Evolutionary conservation across 2,113 vertebrate genomes (phyloP).

Genomic region (Tupaia chinensis): DNA sequence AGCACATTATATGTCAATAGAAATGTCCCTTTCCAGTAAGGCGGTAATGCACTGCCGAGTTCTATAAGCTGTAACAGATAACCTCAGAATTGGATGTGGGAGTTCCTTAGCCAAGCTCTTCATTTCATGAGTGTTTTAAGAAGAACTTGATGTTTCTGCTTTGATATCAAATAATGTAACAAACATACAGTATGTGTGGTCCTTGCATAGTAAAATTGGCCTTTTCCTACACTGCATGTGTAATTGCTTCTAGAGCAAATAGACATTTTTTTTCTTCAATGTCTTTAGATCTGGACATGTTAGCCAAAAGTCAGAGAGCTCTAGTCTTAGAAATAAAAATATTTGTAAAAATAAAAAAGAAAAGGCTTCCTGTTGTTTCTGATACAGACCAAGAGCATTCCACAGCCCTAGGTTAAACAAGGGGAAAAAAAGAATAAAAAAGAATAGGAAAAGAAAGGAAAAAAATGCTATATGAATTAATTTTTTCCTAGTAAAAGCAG

Average conservation of each 20-base stretch:
- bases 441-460: background rate
- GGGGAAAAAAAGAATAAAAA: background rate
- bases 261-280: conserved; percentile 62
- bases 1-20: background rate
- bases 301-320: conserved; percentile 50
- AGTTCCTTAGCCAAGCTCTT: conserved; percentile 40
- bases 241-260: conserved; percentile 78
- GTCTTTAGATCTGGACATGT: conserved; percentile 47
- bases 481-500: background rate
- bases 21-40: background rate
- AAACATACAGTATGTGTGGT: conserved; percentile 80
- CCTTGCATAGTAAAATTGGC: conserved; percentile 68
- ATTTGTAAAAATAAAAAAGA: conserved; percentile 61
- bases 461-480: background rate
- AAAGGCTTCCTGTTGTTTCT: conserved; percentile 50
- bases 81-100: conserved; percentile 55
- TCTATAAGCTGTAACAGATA: conserved; percentile 69
- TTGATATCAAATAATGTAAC: conserved; percentile 81
- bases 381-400: conserved; percentile 25
- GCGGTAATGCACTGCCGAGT: conserved; percentile 7
- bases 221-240: conserved; percentile 51
- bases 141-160: conserved; percentile 72
- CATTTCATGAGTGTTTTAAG: conserved; percentile 74
- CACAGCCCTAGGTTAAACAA: conserved; percentile 11
- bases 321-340: conserved; percentile 58